Percentiles rank a stretch among this genome's conserved stretches.
Evolutionary conservation across 2,113 vertebrate genomes (phyloP).

Genomic region (Camelus bactrianus): DNA sequence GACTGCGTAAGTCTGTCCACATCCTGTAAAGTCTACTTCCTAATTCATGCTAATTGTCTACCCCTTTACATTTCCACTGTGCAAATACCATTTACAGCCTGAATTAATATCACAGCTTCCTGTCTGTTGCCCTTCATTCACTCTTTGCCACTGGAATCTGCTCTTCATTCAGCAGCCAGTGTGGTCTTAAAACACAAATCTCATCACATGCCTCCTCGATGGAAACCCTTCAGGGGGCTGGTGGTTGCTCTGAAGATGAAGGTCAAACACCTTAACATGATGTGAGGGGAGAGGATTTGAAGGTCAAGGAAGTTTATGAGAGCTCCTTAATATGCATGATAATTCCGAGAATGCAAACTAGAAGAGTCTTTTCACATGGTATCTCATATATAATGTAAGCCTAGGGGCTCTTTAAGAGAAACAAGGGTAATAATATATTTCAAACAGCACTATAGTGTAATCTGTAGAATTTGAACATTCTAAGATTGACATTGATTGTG

Average conservation of each 20-base stretch:
- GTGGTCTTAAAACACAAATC: neutral
- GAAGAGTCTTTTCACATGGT: neutral
- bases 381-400: neutral
- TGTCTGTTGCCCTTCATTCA: neutral
- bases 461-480: neutral
- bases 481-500: neutral
- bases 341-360: slow-evolving; percentile 9
- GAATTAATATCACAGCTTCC: neutral
- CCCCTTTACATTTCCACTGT: neutral
- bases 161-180: neutral
- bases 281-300: neutral
- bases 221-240: neutral
- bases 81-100: neutral
- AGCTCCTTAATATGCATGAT: neutral
- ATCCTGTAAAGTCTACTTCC: neutral
- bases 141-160: neutral
- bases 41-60: neutral
- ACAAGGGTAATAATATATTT: neutral
- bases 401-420: neutral
- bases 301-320: neutral
- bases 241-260: neutral
- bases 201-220: neutral
- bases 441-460: neutral
- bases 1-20: neutral
- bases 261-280: neutral